Conservation (phyloP, 2,797 vertebrate species). For the Spondyliosoma cantharus region DNA sequence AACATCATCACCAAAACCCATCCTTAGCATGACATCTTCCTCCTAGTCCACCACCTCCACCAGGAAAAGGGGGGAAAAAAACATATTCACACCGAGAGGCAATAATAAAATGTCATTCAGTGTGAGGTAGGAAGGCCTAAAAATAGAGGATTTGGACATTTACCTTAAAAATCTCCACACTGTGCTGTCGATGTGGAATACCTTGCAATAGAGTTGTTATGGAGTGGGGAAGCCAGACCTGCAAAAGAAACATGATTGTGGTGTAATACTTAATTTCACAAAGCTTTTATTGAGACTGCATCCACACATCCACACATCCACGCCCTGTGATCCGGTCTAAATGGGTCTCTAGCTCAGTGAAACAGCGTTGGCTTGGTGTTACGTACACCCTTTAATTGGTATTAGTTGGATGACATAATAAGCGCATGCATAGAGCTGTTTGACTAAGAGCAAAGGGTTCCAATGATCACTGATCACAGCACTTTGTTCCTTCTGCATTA, state of each 20-base stretch:
- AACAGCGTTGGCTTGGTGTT: constrained; percentile 50
- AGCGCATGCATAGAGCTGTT: constrained; percentile 49
- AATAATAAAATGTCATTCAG: constrained; percentile 78
- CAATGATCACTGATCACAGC: constrained; percentile 57
- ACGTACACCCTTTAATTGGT: constrained; percentile 62
- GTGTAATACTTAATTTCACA: constrained; percentile 61
- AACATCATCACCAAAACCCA: constrained; percentile 82
- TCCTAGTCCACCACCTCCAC: constrained; percentile 74
- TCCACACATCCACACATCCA: constrained; percentile 53
- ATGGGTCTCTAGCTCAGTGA: constrained; percentile 45
- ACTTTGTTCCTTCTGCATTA: constrained; percentile 64
- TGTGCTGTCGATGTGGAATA: constrained; percentile 44
- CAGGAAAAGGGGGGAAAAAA: constrained; percentile 32
- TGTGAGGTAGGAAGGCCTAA: constrained; percentile 62
- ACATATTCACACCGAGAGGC: constrained; percentile 68
- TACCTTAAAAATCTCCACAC: constrained; percentile 68
- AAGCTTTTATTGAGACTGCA: constrained; percentile 46
- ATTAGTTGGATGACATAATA: constrained; percentile 70
- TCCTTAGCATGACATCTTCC: constrained; percentile 83
- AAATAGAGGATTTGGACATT: constrained; percentile 76
- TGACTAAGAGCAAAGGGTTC: constrained; percentile 57
- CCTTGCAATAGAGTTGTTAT: constrained; percentile 66
- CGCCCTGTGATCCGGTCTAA: constrained; percentile 51
- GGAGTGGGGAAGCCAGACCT: constrained; percentile 54
- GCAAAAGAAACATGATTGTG: constrained; percentile 57